Percentiles rank a stretch among this genome's conserved stretches.
Evolutionary conservation across 2,797 vertebrate genomes (phyloP).

Genomic region (Emydoidea blandingii): DNA sequence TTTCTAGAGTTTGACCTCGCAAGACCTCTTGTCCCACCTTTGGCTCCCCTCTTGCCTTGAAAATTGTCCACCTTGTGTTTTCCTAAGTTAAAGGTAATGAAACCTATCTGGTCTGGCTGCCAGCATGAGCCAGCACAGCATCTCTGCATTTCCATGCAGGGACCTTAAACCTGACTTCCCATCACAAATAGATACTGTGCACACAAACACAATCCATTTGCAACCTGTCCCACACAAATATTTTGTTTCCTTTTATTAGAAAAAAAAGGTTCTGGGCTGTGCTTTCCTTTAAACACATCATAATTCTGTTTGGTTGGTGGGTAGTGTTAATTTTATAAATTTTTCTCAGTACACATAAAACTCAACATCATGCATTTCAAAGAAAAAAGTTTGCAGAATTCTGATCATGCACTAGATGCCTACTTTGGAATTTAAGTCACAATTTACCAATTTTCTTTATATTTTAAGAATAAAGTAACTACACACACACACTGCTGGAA

Average conservation of each 20-base stretch:
- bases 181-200: not conserved
- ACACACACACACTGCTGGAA: not conserved
- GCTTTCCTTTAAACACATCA: not conserved
- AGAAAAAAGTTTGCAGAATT: not conserved
- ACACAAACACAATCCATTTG: not conserved
- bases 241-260: not conserved
- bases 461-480: not conserved
- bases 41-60: not conserved
- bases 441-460: not conserved
- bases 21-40: not conserved
- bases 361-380: not conserved
- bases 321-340: not conserved
- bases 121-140: not conserved
- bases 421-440: not conserved
- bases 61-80: not conserved
- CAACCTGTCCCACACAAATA: not conserved
- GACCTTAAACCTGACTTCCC: not conserved
- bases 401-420: not conserved
- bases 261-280: not conserved
- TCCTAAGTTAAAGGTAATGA: not conserved
- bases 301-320: not conserved
- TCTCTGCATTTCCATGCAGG: accelerated
- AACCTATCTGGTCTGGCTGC: not conserved
- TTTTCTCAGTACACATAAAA: not conserved
- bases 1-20: not conserved